These are phyloP conservation scores for Gambelia wislizenii DNA, from an alignment of 2,797 vertebrate genomes.

Conservation along the genomic window DNA sequence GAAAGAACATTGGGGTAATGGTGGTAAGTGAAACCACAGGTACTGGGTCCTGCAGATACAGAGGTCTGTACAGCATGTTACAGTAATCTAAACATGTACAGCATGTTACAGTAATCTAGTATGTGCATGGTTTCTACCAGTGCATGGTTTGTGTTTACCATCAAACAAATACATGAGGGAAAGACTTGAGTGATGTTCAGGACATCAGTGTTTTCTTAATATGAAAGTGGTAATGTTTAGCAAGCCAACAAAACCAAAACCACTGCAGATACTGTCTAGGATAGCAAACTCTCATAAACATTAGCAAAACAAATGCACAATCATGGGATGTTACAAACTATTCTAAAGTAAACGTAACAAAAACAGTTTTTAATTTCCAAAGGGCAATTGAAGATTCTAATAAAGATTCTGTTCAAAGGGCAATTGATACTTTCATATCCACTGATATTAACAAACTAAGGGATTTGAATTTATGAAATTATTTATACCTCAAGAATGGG, in stretches of 20 bases:
- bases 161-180: neutral
- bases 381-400: neutral
- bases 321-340: neutral
- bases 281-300: neutral
- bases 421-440: neutral
- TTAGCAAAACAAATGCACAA: neutral
- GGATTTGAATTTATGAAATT: neutral
- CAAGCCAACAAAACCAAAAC: neutral
- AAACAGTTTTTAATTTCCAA: neutral
- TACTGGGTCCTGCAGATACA: no score
- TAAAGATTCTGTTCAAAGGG: no score
- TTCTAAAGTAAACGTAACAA: neutral
- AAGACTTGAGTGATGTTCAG: neutral
- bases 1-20: no score
- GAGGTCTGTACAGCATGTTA: no score
- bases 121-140: neutral
- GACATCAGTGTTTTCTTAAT: neutral
- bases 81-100: no score
- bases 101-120: neutral
- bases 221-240: no score
- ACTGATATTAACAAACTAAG: neutral
- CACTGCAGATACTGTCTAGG: neutral
- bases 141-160: neutral
- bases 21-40: no score
- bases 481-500: constrained; percentile 91